phyloP scores from a whole-genome alignment of 2,113 vertebrate genomes.

The Oncorhynchus clarkii region DNA sequence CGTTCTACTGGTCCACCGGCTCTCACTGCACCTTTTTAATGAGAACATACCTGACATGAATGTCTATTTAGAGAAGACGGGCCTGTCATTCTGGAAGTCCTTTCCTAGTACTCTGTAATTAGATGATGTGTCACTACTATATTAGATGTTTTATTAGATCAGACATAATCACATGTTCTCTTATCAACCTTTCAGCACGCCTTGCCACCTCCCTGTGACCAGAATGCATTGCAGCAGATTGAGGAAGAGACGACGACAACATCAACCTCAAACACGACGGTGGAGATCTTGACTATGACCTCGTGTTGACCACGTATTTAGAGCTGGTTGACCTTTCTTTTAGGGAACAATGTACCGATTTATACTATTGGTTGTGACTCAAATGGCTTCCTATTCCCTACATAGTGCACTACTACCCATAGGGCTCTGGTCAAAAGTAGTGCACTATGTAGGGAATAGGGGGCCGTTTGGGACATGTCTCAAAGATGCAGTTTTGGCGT shows the following conservation, averaged over 20 bases:
- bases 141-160: neutral
- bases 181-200: conserved; percentile 70
- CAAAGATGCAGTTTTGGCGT: too few relatives aligned
- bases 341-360: neutral
- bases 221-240: conserved; percentile 71
- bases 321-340: neutral
- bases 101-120: neutral
- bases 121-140: neutral
- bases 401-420: too few relatives aligned
- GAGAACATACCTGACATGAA: neutral
- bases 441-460: too few relatives aligned
- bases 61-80: too few relatives aligned
- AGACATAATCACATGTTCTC: neutral
- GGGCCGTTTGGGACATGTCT: too few relatives aligned
- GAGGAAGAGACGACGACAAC: conserved; percentile 46
- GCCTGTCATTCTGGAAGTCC: accelerated
- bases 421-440: too few relatives aligned
- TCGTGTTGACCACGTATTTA: neutral
- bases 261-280: neutral
- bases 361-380: neutral
- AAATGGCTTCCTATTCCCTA: neutral
- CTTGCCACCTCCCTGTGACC: conserved; percentile 80
- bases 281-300: neutral
- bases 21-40: neutral
- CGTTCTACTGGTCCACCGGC: too few relatives aligned